Base-by-base conservation (phyloP, 2,113 vertebrate genomes). In the Phaetusa simplex region DNA sequence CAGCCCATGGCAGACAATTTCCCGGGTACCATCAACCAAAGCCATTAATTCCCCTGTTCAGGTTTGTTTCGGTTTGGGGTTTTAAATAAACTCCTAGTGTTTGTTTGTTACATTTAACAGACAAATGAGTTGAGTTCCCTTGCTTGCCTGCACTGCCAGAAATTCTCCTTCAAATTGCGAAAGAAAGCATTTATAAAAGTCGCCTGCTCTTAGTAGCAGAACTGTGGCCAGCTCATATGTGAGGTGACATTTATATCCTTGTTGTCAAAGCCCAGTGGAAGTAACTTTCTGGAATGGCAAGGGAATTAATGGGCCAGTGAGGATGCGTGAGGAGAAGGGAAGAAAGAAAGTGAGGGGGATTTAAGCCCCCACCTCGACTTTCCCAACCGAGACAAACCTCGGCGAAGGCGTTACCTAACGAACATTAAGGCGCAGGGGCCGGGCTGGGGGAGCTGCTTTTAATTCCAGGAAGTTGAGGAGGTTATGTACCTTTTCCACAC, bases 191-290 rank as follows among this genome's bases (percentile, higher is more conserved):
- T 62, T 67, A 6, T 42, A 23, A 18, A 12, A 47, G 4, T 12
- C 76, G 17, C 38, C 4, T 8, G 36, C 36, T 12, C 53, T 53
- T 11, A 12, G 29, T 5, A 73, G 84, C 58, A 56, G 59, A 29
- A 12, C 59, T 26, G 29, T 0, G 0, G 22, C 17, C 62, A 45
- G 17, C 24, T 45, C 21, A 2, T 5, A 7, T 5, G 23, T 7
- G 34, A 66, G 36, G 52, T 15, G 49, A n/a, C 8, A 6, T 9
- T 30, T 15, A 29, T 38, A 18, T 55, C 43, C 77, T 9, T 56
- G 9, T 12, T 61, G 29, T 49, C 45, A 36, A 70, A 70, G 27
- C 47, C 32, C 61, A 4, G 6, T 5, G 50, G 36, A 58, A 52
- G 12, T 3, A 15, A 10, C 47, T 84, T 47, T 53, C 47, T 40